Conservation (phyloP, 2,797 vertebrate species). For the Eidolon dupreanum region DNA sequence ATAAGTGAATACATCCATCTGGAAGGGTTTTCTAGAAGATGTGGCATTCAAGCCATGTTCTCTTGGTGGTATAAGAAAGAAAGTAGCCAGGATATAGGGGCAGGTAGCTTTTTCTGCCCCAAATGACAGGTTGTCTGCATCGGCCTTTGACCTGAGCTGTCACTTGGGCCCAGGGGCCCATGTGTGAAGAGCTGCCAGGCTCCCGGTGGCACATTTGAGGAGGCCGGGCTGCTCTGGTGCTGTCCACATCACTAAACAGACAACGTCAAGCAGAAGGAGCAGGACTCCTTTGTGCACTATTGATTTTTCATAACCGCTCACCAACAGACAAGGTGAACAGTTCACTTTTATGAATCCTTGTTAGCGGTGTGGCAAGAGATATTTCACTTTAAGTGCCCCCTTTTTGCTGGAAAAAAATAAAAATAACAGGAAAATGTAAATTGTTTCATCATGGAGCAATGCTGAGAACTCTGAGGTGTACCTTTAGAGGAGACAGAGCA, state of each 20-base stretch:
- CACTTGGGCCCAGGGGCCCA: not conserved
- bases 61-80: not conserved
- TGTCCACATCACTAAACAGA: not conserved
- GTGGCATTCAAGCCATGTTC: not conserved
- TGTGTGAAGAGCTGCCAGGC: not conserved
- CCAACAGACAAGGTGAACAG: constrained; percentile 46
- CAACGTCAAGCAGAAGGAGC: fast-evolving
- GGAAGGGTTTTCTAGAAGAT: not conserved
- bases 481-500: not conserved
- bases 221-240: not conserved
- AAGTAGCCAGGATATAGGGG: not conserved
- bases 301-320: not conserved
- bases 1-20: not conserved
- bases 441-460: not conserved
- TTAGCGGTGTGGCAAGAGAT: constrained; percentile 18
- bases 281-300: not conserved
- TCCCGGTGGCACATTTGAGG: not conserved
- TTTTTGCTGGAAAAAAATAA: constrained; percentile 29
- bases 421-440: constrained; percentile 48
- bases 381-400: constrained; percentile 44
- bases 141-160: not conserved
- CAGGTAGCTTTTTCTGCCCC: not conserved
- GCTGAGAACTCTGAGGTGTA: not conserved
- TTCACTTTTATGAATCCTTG: constrained; percentile 50
- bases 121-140: not conserved